Evolutionary conservation across 2,113 vertebrate genomes (phyloP).

Genomic region (Apistogramma diplotaenia): DNA sequence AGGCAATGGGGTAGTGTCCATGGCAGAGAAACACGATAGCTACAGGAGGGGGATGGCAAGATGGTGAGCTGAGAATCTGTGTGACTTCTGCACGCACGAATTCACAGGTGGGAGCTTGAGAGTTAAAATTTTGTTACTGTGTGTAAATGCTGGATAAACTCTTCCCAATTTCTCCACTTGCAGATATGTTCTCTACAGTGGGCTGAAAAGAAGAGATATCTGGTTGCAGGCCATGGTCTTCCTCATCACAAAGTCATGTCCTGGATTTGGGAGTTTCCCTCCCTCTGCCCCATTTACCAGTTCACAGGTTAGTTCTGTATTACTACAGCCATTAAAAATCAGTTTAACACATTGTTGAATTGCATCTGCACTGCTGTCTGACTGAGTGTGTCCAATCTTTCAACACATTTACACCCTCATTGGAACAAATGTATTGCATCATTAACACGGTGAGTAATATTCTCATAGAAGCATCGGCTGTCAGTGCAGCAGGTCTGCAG

Average conservation of each 20-base stretch:
- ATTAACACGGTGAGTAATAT: background rate
- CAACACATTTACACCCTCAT: background rate
- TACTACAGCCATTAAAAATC: background rate
- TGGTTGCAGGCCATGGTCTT: constrained; percentile 76
- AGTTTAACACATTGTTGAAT: background rate
- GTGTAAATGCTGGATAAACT: background rate
- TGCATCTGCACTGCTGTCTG: background rate
- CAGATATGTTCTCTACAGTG: constrained; percentile 83
- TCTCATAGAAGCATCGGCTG: background rate
- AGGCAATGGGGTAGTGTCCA: constrained; percentile 82
- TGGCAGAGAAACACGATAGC: constrained; percentile 78
- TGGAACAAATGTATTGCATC: background rate
- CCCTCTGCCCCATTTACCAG: constrained; percentile 57
- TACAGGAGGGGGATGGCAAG: constrained; percentile 79
- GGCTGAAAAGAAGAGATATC: constrained; percentile 67
- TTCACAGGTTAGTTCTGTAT: constrained; percentile 63
- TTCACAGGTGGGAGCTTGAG: constrained; percentile 82
- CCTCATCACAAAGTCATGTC: constrained; percentile 71
- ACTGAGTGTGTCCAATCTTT: background rate
- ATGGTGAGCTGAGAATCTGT: constrained; percentile 77
- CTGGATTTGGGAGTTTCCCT: constrained; percentile 73
- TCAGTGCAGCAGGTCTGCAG: background rate
- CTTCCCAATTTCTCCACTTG: background rate
- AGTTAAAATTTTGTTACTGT: background rate
- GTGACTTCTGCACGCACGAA: constrained; percentile 68